These are phyloP conservation scores for Drosophila austrosaltans DNA, from an alignment of 2,888 invertebrate species.

Conservation along the genomic window DNA sequence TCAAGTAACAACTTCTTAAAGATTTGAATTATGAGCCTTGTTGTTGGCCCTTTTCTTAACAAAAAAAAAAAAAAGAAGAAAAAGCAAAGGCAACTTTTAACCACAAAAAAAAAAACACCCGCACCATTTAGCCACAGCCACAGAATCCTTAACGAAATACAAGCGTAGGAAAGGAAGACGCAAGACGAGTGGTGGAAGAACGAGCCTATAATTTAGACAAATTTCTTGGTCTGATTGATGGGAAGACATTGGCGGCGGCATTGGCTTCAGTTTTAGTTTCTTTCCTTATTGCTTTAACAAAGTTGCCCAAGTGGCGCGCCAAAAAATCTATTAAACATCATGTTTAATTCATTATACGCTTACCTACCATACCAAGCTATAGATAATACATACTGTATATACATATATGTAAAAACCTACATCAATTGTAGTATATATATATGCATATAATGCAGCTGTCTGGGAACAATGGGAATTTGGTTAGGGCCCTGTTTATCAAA, in stretches of 20 bases:
- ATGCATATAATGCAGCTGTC: conserved; percentile 54
- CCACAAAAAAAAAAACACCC: neutral
- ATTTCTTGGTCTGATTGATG: conserved; percentile 79
- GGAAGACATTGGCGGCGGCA: conserved; percentile 38
- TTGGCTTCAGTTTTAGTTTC: conserved; percentile 45
- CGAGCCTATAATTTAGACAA: conserved; percentile 78
- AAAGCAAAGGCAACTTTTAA: neutral
- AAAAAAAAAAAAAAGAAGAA: neutral
- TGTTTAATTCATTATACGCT: conserved; percentile 31
- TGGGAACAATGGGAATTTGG: conserved; percentile 22
- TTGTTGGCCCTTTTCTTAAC: conserved; percentile 4
- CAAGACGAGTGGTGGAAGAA: no score
- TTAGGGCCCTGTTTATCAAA: conserved; percentile 3
- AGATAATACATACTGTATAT: neutral
- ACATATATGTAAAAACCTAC: neutral
- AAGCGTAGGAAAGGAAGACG: neutral
- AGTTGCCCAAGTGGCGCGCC: conserved; percentile 67
- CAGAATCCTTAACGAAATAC: neutral
- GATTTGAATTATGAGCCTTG: conserved; percentile 67
- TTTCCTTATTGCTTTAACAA: conserved; percentile 54
- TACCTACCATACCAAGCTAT: neutral
- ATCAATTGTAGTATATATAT: neutral
- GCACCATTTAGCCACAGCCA: neutral
- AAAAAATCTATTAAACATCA: conserved; percentile 63
- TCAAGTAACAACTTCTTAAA: conserved; percentile 78